Conservation (phyloP, 2,888 invertebrate species). For the Ectropis crepuscularia region DNA sequence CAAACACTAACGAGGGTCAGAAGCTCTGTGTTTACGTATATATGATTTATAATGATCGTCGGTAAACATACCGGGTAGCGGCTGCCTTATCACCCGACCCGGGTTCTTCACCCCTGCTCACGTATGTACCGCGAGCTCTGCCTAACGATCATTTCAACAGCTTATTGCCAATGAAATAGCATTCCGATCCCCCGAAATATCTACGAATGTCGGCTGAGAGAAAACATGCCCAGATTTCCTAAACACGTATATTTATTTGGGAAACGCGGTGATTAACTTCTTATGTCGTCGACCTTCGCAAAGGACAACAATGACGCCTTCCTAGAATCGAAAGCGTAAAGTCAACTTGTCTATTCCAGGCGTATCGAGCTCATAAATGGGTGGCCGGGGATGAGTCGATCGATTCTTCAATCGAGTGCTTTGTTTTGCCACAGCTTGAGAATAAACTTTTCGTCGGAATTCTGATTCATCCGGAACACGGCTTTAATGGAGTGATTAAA, state of each 20-base stretch:
- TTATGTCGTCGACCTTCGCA: slow-evolving; percentile 39
- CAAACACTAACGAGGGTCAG: slow-evolving; percentile 70
- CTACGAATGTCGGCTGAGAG: slow-evolving; percentile 36
- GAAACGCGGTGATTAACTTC: slow-evolving; percentile 39
- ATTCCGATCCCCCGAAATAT: slow-evolving; percentile 41
- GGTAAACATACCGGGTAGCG: slow-evolving; percentile 60
- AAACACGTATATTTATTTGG: slow-evolving; percentile 42
- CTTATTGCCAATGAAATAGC: slow-evolving; percentile 42
- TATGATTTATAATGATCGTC: slow-evolving; percentile 74
- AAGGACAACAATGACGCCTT: slow-evolving; percentile 28
- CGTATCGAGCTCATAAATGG: slow-evolving; percentile 16
- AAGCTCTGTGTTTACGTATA: slow-evolving; percentile 59
- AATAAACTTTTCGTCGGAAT: slow-evolving; percentile 31
- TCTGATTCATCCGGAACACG: slow-evolving; percentile 38
- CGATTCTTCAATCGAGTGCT: slow-evolving; percentile 19
- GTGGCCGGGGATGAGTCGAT: slow-evolving; percentile 15
- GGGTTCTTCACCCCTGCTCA: slow-evolving; percentile 72
- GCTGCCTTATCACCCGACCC: slow-evolving; percentile 62
- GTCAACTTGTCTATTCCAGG: slow-evolving; percentile 26
- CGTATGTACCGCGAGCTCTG: slow-evolving; percentile 46
- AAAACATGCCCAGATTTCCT: slow-evolving; percentile 37
- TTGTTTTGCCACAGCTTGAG: slow-evolving; percentile 17
- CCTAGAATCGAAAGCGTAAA: slow-evolving; percentile 23
- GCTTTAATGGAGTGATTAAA: slow-evolving; percentile 32
- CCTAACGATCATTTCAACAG: slow-evolving; percentile 51